phyloP scores from a whole-genome alignment of 2,888 invertebrate species.

The Leucophenga montana region DNA sequence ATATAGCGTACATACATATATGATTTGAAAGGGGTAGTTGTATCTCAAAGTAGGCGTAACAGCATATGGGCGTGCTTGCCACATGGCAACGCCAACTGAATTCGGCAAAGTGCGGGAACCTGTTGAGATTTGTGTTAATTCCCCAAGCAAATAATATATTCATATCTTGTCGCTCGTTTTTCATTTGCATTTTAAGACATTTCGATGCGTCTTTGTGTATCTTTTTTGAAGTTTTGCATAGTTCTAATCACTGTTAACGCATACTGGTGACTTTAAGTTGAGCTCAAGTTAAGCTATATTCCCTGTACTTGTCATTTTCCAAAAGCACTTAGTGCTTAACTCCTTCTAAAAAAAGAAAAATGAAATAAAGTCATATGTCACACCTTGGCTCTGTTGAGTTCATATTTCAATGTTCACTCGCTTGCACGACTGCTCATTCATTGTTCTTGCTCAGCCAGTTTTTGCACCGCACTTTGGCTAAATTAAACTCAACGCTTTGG shows the following conservation, averaged over 20 bases:
- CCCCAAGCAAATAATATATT: constrained; percentile 70
- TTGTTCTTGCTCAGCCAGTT: constrained; percentile 56
- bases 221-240: neutral
- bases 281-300: too few species aligned
- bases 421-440: constrained; percentile 19
- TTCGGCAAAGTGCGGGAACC: constrained; percentile 70
- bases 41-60: neutral
- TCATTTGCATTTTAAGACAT: constrained; percentile 26
- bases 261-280: too few species aligned
- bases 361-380: constrained; percentile 3
- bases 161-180: constrained; percentile 57
- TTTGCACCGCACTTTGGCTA: constrained; percentile 51
- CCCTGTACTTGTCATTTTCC: constrained; percentile 22
- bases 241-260: too few species aligned
- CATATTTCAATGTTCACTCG: neutral
- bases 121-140: constrained; percentile 69
- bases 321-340: constrained; percentile 59
- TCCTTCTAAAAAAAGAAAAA: constrained; percentile 31
- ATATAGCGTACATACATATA: neutral
- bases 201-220: too few species aligned
- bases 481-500: constrained; percentile 43
- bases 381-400: constrained; percentile 4
- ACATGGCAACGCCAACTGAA: too few species aligned
- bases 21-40: neutral
- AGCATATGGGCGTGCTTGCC: constrained; percentile 4